These are phyloP conservation scores for Baccha elongata DNA, from an alignment of 2,888 invertebrate genomes.

Conservation along the genomic window DNA sequence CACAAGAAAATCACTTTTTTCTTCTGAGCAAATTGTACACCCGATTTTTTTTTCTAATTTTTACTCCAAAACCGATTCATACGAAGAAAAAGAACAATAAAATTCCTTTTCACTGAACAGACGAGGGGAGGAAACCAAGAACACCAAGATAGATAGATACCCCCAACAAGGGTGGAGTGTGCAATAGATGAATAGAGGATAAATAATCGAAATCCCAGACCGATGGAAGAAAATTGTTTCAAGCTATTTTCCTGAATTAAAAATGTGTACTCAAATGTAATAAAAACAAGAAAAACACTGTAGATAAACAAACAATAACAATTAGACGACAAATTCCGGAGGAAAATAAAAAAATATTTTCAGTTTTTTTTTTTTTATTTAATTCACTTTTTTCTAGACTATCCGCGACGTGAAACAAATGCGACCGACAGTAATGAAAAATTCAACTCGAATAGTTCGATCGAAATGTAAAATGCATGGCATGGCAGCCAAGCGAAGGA, in stretches of 20 bases:
- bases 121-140: slow-evolving; percentile 26
- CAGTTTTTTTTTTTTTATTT: slow-evolving; percentile 9
- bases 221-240: slow-evolving; percentile 31
- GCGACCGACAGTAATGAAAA: slow-evolving; percentile 48
- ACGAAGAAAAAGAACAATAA: slow-evolving; percentile 29
- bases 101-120: slow-evolving; percentile 21
- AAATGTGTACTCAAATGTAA: neutral
- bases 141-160: slow-evolving; percentile 43
- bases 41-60: slow-evolving; percentile 7
- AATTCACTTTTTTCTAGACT: slow-evolving; percentile 33
- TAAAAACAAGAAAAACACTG: neutral
- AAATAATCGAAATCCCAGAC: slow-evolving; percentile 30
- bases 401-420: slow-evolving; percentile 35
- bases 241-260: slow-evolving; percentile 14
- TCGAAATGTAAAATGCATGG: too few relatives aligned
- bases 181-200: slow-evolving; percentile 35
- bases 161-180: slow-evolving; percentile 73
- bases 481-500: slow-evolving; percentile 45
- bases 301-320: neutral
- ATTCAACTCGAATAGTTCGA: slow-evolving; percentile 70
- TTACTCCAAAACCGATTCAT: slow-evolving; percentile 20
- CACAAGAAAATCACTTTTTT: slow-evolving; percentile 41
- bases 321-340: neutral
- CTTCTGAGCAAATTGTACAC: neutral
- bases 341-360: slow-evolving; percentile 10